These are phyloP conservation scores for Drosophila serrata DNA, from an alignment of 1,140 invertebrate genomes.

Conservation along the genomic window DNA sequence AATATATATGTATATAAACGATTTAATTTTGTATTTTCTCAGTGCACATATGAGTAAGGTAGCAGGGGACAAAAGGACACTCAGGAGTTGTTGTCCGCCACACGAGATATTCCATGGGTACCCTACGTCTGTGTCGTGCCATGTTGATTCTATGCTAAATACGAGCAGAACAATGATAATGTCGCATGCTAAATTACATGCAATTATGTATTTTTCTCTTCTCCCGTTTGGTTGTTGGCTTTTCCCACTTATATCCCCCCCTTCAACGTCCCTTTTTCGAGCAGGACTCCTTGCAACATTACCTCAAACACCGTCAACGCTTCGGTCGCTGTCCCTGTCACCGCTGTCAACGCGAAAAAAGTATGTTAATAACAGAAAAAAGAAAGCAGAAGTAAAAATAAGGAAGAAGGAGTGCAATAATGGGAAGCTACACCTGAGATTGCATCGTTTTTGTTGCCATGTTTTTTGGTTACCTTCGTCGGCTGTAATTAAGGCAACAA, in stretches of 20 bases:
- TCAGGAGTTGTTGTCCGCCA: conserved; percentile 42
- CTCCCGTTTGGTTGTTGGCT: conserved; percentile 32
- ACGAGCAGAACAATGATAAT: conserved; percentile 79
- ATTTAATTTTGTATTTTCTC: not conserved
- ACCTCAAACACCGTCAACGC: conserved; percentile 53
- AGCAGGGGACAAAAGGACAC: conserved; percentile 54
- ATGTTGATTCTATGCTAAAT: conserved; percentile 74
- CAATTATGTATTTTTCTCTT: conserved; percentile 78
- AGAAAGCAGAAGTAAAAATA: not conserved
- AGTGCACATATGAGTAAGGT: conserved; percentile 9
- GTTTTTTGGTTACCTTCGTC: conserved; percentile 6
- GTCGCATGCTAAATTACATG: conserved; percentile 83
- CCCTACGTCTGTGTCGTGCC: conserved; percentile 13
- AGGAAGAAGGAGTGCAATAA: conserved; percentile 11
- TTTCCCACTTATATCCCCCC: conserved; percentile 9
- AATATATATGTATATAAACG: too few species aligned
- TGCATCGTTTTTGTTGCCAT: conserved; percentile 20
- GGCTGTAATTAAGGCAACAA: conserved; percentile 19
- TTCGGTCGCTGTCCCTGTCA: conserved; percentile 25
- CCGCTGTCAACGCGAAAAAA: conserved; percentile 8
- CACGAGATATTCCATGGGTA: conserved; percentile 14
- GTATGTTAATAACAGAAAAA: conserved; percentile 45
- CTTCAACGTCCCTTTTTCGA: not conserved
- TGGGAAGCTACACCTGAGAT: conserved; percentile 20
- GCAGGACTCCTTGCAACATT: conserved; percentile 24